Evolutionary conservation across 2,113 vertebrate genomes (phyloP), one percentile per base, ranked within the genome.

Genomic region (Tragelaphus imberbis): DNA sequence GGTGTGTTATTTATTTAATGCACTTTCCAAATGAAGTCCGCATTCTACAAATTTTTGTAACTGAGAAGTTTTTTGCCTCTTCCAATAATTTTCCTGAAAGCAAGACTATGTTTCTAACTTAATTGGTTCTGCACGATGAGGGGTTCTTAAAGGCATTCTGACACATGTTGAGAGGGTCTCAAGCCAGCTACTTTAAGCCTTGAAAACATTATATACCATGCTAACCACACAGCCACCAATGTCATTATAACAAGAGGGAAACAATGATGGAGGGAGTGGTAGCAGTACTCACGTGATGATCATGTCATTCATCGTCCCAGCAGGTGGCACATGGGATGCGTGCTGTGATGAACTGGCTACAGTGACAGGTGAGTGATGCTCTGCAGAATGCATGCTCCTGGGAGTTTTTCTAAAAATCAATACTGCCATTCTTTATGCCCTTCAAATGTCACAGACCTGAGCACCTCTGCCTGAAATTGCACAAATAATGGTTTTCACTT

Each of bases 391-490:
- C 12, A 6, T 4, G 9, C 25, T 86, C 44, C 56, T 55, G 49
- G 33, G 13, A 79, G 49, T 30, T 81, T 61, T 94, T 80, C 77
- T 51, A 56, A 95, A 91, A 86, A 44, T 59, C 93, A 97, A 33
- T n/a, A 53, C 19, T 68, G 30, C 58, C 71, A 56, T 88, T 96
- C 23, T 91, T 75, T 68, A 84, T 49, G 51, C 0, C 36, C 11
- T 33, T 84, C 55, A 84, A 40, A 9, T 61, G 40, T 79, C 44
- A 47, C 11, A 86, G 7, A 58, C n/a, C 28, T 95, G 8, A 80
- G 51, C 44, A 13, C 49, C 30, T 49, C 55, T 87, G 88, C 25
- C 71, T 75, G 77, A 71, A 93, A 91, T 40, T 58, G 47, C 33
- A 68, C n/a, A 33, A 94, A 92, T 4, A 81, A 19, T 12, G 25